Percentiles rank a stretch among this genome's conserved stretches.
Conservation (phyloP, 2,888 invertebrate species). For the Acrobasis repandana region DNA sequence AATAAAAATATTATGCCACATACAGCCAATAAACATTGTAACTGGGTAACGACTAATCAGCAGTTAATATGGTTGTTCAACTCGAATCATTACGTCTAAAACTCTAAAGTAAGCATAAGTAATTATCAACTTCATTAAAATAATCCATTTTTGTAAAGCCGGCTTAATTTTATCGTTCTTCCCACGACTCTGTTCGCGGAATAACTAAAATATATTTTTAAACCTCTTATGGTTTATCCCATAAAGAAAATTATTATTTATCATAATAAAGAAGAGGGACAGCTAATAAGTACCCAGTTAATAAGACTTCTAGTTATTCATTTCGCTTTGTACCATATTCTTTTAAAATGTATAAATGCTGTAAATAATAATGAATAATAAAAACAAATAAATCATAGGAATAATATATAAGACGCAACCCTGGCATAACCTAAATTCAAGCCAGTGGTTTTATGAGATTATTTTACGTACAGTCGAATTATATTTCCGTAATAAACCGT, state of each 20-base stretch:
- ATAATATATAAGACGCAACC: constrained; percentile 17
- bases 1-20: constrained; percentile 14
- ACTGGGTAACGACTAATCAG: constrained; percentile 4
- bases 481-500: constrained; percentile 54
- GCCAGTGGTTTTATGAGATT: constrained; percentile 38
- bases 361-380: neutral
- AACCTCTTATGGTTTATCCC: too few relatives aligned
- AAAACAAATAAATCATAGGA: neutral
- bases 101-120: neutral
- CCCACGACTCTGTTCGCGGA: too few relatives aligned
- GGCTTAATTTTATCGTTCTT: too few relatives aligned
- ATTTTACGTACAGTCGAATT: constrained; percentile 41
- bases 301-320: too few relatives aligned
- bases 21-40: constrained; percentile 14
- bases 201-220: too few relatives aligned
- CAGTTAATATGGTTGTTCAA: constrained; percentile 1
- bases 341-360: too few relatives aligned
- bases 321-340: too few relatives aligned
- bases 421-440: constrained; percentile 40
- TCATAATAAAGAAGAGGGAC: too few relatives aligned
- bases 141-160: too few relatives aligned
- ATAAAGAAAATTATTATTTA: too few relatives aligned
- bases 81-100: constrained; percentile 3
- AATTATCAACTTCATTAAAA: neutral
- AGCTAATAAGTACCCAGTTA: too few relatives aligned